phyloP scores from a whole-genome alignment of 2,888 invertebrate genomes.

The Parochlus steinenii region DNA sequence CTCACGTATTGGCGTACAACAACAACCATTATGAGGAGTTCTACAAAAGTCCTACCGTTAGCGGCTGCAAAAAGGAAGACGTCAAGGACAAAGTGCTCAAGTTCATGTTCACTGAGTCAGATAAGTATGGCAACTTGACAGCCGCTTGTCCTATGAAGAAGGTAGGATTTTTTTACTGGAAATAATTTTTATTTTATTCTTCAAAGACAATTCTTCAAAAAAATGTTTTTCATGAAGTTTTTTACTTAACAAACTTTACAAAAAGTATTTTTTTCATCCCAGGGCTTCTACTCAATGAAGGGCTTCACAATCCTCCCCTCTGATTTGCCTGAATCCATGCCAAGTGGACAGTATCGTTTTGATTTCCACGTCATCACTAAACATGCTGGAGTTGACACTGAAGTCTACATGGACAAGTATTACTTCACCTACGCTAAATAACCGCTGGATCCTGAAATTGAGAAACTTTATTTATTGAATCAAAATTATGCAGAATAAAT shows the following conservation, averaged over 20 bases:
- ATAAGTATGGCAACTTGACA: conserved; percentile 9
- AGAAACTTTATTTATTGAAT: no score
- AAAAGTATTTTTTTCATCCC: no score
- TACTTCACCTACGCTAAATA: no score
- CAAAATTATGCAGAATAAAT: no score
- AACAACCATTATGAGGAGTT: conserved; percentile 3
- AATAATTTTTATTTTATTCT: no score
- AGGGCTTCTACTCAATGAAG: conserved; percentile 1
- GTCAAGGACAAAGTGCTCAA: conserved; percentile 7
- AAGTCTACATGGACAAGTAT: conserved; percentile 10
- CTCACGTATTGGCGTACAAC: conserved; percentile 2
- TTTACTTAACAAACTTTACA: no score
- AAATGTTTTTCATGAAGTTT: no score
- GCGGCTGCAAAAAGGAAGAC: conserved; percentile 1
- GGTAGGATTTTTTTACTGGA: no score
- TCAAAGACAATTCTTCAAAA: no score
- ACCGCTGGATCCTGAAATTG: no score
- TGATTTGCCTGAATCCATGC: conserved; percentile 5
- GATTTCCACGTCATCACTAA: conserved; percentile 6
- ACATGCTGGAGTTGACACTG: not conserved
- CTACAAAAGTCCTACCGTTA: conserved; percentile 1
- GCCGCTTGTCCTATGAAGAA: conserved; percentile 8
- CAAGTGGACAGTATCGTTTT: conserved; percentile 7
- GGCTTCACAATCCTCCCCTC: conserved; percentile 4
- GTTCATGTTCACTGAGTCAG: conserved; percentile 6